A percentile compares a stretch with the other conserved stretches of the same genome.
These are phyloP conservation scores for Centropus bengalensis DNA, from an alignment of 2,113 vertebrate genomes.

Conservation along the genomic window DNA sequence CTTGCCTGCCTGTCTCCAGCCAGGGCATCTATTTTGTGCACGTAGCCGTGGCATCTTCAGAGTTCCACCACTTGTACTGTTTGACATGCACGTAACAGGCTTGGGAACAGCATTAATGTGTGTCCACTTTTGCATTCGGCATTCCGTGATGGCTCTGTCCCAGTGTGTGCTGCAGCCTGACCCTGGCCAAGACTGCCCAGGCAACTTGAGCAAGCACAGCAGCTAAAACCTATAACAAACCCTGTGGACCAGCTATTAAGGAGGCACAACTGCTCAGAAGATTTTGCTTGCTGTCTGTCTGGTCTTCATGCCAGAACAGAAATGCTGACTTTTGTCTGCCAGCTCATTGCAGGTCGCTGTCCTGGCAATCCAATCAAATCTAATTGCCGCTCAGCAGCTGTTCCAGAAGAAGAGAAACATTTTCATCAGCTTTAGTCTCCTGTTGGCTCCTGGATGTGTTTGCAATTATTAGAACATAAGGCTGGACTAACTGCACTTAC, in stretches of 20 bases:
- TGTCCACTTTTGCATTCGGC: neutral
- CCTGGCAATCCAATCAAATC: neutral
- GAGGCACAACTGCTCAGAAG: neutral
- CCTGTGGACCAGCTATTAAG: neutral
- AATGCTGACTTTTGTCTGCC: neutral
- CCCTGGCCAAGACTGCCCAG: neutral
- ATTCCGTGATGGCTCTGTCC: neutral
- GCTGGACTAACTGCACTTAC: neutral
- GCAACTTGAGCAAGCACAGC: neutral
- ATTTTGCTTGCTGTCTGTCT: neutral
- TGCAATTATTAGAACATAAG: neutral
- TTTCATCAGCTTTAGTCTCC: neutral
- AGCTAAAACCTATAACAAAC: neutral
- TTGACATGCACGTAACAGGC: neutral
- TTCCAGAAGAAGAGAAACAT: neutral
- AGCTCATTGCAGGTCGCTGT: neutral
- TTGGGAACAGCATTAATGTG: neutral
- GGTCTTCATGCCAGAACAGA: neutral
- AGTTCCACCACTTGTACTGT: neutral
- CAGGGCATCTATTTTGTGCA: neutral
- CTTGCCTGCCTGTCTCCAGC: neutral
- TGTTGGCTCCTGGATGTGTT: neutral
- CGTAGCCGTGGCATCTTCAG: neutral
- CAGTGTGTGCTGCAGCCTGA: neutral
- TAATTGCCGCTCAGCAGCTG: neutral